A percentile compares a stretch with the other conserved stretches of the same genome.
phyloP scores from a whole-genome alignment of 2,888 invertebrate species.

The Aricia artaxerxes region DNA sequence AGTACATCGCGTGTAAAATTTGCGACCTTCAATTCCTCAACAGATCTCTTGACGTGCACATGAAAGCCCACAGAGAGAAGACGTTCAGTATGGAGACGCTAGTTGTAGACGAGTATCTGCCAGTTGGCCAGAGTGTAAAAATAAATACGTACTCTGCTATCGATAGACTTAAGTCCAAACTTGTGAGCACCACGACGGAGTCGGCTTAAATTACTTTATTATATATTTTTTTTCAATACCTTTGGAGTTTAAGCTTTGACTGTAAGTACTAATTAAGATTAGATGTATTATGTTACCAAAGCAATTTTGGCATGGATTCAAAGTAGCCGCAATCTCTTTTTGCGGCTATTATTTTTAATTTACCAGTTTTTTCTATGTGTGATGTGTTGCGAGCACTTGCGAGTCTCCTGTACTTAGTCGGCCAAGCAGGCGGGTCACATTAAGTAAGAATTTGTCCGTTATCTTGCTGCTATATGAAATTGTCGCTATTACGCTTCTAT shows the following conservation, averaged over 20 bases:
- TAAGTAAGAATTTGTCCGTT: not conserved
- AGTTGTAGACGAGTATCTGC: conserved; percentile 51
- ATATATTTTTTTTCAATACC: conserved; percentile 5
- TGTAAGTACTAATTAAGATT: not conserved
- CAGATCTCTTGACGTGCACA: conserved; percentile 50
- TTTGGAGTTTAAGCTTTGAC: not conserved
- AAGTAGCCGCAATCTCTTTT: not conserved
- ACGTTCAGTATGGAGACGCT: conserved; percentile 52
- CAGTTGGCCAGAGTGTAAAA: conserved; percentile 16
- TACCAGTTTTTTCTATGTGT: not conserved
- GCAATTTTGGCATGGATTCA: not conserved
- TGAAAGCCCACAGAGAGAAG: conserved; percentile 49
- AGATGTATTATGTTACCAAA: not conserved
- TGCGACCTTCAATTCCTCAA: conserved; percentile 57
- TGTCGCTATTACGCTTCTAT: too few species aligned
- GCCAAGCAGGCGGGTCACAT: not conserved
- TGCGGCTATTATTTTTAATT: not conserved
- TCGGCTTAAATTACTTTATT: conserved; percentile 34
- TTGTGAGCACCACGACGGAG: conserved; percentile 55
- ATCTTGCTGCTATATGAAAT: too few species aligned
- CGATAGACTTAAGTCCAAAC: conserved; percentile 52
- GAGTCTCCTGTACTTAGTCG: not conserved
- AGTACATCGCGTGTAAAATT: conserved; percentile 59
- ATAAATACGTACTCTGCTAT: conserved; percentile 47
- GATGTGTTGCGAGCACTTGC: not conserved